Conservation (phyloP, 2,797 vertebrate genomes). For the Emys orbicularis region DNA sequence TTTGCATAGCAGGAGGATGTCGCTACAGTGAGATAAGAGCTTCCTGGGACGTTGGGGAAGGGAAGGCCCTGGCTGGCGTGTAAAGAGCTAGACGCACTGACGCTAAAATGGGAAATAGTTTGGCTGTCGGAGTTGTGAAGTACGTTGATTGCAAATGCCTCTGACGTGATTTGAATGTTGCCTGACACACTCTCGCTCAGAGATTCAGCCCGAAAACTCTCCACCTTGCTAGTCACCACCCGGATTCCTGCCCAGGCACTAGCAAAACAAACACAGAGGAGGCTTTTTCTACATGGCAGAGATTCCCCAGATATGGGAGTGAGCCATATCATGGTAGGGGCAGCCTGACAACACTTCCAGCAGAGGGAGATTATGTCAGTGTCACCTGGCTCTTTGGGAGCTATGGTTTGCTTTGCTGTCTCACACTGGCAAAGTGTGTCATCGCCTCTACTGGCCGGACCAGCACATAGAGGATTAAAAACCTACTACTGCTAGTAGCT, state of each 20-base stretch:
- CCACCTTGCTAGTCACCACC: neutral
- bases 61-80: neutral
- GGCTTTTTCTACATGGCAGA: neutral
- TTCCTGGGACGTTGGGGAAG: neutral
- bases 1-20: conserved; percentile 23
- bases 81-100: neutral
- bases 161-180: neutral
- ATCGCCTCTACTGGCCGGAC: neutral
- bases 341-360: neutral
- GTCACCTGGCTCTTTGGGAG: neutral
- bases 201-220: neutral
- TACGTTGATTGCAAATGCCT: accelerated
- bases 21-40: conserved; percentile 37
- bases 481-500: neutral
- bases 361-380: neutral
- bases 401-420: neutral
- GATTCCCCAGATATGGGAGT: neutral
- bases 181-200: neutral
- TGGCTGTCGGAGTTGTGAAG: neutral
- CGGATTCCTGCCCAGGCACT: neutral
- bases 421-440: neutral
- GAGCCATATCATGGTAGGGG: neutral
- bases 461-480: neutral
- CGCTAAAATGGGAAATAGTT: neutral
- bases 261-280: neutral